Percentiles rank a stretch among this genome's conserved stretches.
phyloP scores from a whole-genome alignment of 2,797 vertebrate genomes.

The Hypotaenidia okinawae region DNA sequence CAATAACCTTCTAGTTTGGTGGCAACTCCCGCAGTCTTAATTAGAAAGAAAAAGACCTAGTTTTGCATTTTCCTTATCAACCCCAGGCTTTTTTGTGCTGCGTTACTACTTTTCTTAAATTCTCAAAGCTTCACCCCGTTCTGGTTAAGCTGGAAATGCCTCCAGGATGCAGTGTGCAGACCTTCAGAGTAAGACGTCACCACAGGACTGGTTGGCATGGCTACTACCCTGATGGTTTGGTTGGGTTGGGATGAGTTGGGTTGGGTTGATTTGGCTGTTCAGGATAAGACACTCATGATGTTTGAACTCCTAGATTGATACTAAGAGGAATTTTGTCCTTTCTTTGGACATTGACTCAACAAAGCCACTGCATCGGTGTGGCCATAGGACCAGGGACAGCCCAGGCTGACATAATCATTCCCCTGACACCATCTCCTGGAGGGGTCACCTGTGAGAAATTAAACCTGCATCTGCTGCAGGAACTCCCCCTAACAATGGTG shows the following conservation, averaged over 20 bases:
- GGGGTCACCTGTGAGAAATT: rapidly evolving
- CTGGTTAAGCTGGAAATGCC: neutral
- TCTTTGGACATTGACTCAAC: neutral
- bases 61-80: slow-evolving; percentile 10
- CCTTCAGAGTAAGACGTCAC: rapidly evolving
- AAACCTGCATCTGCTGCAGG: neutral
- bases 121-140: neutral
- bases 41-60: slow-evolving; percentile 38
- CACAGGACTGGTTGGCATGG: neutral
- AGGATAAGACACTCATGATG: neutral
- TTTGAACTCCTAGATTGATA: neutral
- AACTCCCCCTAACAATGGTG: rapidly evolving
- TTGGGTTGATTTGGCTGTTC: neutral
- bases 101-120: neutral
- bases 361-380: neutral
- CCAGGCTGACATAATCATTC: neutral
- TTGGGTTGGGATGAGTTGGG: neutral
- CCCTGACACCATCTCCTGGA: neutral
- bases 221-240: neutral
- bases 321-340: neutral
- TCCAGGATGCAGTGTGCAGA: neutral
- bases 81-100: neutral
- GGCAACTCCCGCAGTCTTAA: neutral
- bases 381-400: neutral
- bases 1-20: neutral